Percentiles rank a stretch among this genome's conserved stretches.
These are phyloP conservation scores for Meriones psammophilus DNA, from an alignment of 2,797 vertebrate species.

Conservation along the genomic window DNA sequence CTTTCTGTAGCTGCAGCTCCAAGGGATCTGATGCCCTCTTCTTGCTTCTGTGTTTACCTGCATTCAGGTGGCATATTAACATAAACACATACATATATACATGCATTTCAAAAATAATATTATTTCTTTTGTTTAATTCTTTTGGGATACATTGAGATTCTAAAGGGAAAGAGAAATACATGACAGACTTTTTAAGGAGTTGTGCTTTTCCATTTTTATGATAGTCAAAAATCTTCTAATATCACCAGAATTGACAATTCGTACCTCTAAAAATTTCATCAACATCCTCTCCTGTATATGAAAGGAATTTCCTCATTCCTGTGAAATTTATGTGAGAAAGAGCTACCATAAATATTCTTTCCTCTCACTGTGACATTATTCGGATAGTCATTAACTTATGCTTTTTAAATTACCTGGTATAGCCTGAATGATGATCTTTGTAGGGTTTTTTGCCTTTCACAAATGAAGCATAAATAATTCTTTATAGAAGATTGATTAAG, in stretches of 20 bases:
- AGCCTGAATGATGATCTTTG: conserved; percentile 43
- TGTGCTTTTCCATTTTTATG: conserved; percentile 75
- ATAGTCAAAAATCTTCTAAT: conserved; percentile 66
- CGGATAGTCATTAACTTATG: conserved; percentile 65
- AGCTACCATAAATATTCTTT: conserved; percentile 73
- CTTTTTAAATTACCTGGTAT: conserved; percentile 63
- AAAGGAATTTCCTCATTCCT: conserved; percentile 69
- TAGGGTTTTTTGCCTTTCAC: conserved; percentile 42
- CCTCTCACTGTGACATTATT: conserved; percentile 74
- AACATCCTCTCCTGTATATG: conserved; percentile 60
- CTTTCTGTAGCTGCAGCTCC: neutral
- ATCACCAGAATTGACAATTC: conserved; percentile 60
- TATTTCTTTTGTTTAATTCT: conserved; percentile 59
- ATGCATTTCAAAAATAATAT: neutral
- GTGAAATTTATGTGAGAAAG: conserved; percentile 72
- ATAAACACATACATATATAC: neutral
- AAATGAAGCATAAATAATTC: conserved; percentile 64
- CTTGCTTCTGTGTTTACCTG: neutral
- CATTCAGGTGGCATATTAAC: neutral
- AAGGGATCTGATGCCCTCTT: neutral
- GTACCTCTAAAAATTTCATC: conserved; percentile 72
- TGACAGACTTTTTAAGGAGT: conserved; percentile 37
- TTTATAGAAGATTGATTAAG: conserved; percentile 45
- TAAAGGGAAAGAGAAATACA: conserved; percentile 41
- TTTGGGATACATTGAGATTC: conserved; percentile 65